phyloP scores from a whole-genome alignment of 2,888 invertebrate genomes.

The Netelia inedita region DNA sequence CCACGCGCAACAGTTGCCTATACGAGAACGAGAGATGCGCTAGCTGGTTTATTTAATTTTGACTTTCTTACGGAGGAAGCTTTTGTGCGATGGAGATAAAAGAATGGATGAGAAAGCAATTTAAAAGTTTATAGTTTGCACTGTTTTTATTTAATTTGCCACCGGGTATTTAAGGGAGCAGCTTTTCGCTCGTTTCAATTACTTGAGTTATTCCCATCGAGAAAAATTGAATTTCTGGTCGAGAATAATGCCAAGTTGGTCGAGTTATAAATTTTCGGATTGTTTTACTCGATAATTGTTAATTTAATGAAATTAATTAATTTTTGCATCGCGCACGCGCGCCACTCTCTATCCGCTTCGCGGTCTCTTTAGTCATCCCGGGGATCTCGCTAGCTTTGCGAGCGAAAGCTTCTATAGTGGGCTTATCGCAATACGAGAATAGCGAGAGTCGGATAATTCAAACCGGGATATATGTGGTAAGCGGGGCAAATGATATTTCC shows the following conservation, averaged over 20 bases:
- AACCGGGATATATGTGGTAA: conserved; percentile 30
- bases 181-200: no score
- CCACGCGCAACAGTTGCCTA: no score
- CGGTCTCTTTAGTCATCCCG: neutral
- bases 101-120: no score
- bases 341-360: neutral
- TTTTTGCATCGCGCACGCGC: neutral
- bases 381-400: neutral
- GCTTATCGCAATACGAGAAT: conserved; percentile 59
- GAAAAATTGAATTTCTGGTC: no score
- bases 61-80: no score
- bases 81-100: no score
- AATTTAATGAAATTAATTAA: neutral
- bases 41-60: no score
- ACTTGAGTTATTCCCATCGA: no score
- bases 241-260: neutral
- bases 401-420: conserved; percentile 14
- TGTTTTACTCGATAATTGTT: neutral
- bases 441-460: conserved; percentile 60
- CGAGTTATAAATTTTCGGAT: neutral
- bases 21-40: no score
- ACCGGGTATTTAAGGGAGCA: no score
- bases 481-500: conserved; percentile 54
- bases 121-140: no score
- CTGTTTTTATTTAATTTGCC: no score